Conservation (phyloP, 2,797 vertebrate species). For the Tenualosa thibaudeaui region DNA sequence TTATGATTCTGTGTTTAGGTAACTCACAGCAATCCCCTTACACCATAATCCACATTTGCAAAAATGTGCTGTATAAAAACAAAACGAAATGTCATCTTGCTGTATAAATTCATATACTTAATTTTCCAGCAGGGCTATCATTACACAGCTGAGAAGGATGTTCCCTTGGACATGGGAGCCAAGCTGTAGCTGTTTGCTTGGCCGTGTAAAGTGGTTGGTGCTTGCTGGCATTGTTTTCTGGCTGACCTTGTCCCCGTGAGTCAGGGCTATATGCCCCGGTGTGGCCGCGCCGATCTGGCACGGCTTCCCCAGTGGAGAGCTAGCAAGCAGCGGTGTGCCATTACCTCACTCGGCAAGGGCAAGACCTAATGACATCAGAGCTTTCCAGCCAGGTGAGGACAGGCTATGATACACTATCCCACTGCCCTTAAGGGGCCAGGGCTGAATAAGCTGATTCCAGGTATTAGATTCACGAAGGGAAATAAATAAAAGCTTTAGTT, state of each 20-base stretch:
- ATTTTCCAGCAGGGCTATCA: neutral
- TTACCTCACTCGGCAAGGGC: conserved; percentile 51
- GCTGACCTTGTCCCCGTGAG: conserved; percentile 72
- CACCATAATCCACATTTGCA: neutral
- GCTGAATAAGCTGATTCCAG: neutral
- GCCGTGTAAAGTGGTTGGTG: conserved; percentile 19
- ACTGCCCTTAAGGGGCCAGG: neutral
- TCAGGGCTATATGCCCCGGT: conserved; percentile 46
- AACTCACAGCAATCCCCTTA: neutral
- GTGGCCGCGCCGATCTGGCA: conserved; percentile 61
- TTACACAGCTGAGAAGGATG: neutral
- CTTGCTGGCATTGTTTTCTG: conserved; percentile 55
- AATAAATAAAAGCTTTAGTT: neutral
- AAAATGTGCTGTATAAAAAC: neutral
- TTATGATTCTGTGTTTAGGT: too few relatives aligned
- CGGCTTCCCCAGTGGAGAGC: conserved; percentile 41
- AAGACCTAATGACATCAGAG: conserved; percentile 50
- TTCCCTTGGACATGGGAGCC: neutral
- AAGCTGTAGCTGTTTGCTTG: neutral
- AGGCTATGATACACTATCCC: conserved; percentile 35
- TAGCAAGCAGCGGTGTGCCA: conserved; percentile 58
- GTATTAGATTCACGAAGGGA: neutral
- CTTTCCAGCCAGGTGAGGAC: conserved; percentile 45
- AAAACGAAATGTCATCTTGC: neutral
- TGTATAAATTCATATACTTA: neutral